Evolutionary conservation across 1,140 invertebrate genomes (phyloP).

Genomic region (Heliconius congener): DNA sequence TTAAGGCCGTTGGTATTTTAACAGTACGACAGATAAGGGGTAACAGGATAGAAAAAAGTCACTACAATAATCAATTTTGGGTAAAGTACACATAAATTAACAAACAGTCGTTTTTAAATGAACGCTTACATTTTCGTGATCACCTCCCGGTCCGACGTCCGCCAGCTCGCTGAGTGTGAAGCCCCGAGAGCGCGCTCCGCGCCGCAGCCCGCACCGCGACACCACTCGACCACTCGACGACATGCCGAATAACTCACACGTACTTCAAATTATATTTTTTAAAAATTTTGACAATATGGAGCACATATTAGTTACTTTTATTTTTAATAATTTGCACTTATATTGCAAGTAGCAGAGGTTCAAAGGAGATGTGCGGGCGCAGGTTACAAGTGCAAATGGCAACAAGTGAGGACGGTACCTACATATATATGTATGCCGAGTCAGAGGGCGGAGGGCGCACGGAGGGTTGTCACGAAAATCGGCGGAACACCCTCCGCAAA

Average conservation of each 20-base stretch:
- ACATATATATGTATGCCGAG: constrained; percentile 41
- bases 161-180: constrained; percentile 38
- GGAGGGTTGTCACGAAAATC: constrained; percentile 37
- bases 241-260: not conserved
- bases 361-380: constrained; percentile 27
- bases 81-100: not conserved
- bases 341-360: not conserved
- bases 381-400: constrained; percentile 27
- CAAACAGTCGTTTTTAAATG: not conserved
- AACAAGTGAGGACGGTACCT: constrained; percentile 23
- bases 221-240: constrained; percentile 35
- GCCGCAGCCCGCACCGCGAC: constrained; percentile 41
- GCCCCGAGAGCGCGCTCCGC: constrained; percentile 29
- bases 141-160: constrained; percentile 32
- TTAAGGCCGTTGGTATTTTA: not conserved
- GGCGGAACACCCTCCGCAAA: constrained; percentile 54
- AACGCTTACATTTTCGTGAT: constrained; percentile 27
- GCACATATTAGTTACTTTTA: no score
- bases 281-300: not conserved
- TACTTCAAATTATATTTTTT: not conserved
- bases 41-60: not conserved
- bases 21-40: not conserved
- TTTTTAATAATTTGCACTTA: no score
- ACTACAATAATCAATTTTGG: not conserved
- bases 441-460: constrained; percentile 44